These are phyloP conservation scores for Xenops minutus DNA, from an alignment of 2,797 vertebrate genomes.

Conservation along the genomic window DNA sequence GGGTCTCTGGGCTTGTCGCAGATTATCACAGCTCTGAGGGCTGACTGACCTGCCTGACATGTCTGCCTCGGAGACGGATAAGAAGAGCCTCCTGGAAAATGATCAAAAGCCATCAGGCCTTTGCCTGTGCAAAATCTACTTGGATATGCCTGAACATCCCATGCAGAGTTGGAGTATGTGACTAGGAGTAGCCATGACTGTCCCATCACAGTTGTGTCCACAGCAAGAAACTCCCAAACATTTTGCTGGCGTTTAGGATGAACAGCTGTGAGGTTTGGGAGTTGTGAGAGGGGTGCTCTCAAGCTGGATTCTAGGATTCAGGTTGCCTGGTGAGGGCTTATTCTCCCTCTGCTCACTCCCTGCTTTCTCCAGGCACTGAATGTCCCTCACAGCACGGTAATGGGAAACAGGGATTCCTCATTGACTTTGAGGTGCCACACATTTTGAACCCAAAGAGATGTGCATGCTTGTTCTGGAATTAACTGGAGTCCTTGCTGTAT, in stretches of 20 bases:
- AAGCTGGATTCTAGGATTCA: not conserved
- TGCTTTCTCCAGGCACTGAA: not conserved
- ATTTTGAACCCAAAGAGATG: not conserved
- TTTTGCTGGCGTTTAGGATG: not conserved
- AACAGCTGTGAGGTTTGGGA: not conserved
- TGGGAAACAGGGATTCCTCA: not conserved
- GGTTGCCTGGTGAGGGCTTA: not conserved
- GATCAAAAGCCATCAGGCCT: not conserved
- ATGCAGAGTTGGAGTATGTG: not conserved
- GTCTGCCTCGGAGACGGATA: not conserved
- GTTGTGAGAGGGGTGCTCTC: not conserved
- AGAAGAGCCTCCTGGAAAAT: not conserved
- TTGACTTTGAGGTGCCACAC: not conserved
- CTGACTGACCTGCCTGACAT: not conserved
- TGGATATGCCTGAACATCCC: not conserved
- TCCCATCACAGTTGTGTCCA: not conserved
- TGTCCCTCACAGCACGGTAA: fast-evolving
- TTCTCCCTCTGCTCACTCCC: not conserved
- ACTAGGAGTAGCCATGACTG: not conserved
- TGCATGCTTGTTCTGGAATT: not conserved
- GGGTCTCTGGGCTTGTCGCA: not conserved
- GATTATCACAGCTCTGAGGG: not conserved
- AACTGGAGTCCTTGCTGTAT: not conserved
- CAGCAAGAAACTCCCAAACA: not conserved
- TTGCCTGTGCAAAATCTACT: not conserved